Evolutionary conservation across 2,797 vertebrate genomes (phyloP).

Genomic region (Aulostomus chinensis): DNA sequence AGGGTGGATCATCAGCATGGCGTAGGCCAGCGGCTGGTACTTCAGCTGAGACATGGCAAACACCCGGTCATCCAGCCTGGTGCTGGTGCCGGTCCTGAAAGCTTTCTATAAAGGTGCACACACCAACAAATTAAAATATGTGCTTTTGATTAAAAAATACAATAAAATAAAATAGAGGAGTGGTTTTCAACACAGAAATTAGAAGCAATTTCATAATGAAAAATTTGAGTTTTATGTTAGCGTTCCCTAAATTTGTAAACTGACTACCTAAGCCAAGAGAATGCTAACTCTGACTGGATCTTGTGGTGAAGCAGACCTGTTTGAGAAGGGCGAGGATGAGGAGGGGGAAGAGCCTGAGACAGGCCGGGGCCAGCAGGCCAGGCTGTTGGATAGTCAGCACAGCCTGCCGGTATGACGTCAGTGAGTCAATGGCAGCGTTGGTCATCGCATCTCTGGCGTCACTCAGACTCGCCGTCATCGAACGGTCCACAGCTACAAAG

Average conservation of each 20-base stretch:
- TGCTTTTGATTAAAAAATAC: slow-evolving; percentile 1
- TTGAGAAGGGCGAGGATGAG: slow-evolving; percentile 92
- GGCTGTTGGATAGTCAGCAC: slow-evolving; percentile 91
- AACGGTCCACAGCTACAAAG: slow-evolving; percentile 88
- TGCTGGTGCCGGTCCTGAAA: slow-evolving; percentile 90
- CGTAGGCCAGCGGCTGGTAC: slow-evolving; percentile 89
- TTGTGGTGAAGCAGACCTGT: no score
- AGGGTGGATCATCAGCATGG: slow-evolving; percentile 95
- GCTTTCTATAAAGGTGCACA: slow-evolving; percentile 82
- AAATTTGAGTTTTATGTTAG: no score
- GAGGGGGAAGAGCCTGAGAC: slow-evolving; percentile 90
- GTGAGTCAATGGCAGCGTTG: slow-evolving; percentile 91
- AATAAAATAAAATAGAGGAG: no score
- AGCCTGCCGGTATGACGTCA: slow-evolving; percentile 85
- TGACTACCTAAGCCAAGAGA: no score
- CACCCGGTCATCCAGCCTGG: slow-evolving; percentile 90
- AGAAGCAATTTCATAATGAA: background rate
- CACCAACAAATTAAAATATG: background rate
- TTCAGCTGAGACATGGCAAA: slow-evolving; percentile 96
- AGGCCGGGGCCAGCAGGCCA: slow-evolving; percentile 87
- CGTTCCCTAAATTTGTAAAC: no score
- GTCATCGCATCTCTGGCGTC: slow-evolving; percentile 94
- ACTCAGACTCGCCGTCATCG: slow-evolving; percentile 86
- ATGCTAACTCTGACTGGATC: no score
- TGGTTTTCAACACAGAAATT: background rate